Evolutionary conservation across 2,888 invertebrate genomes (phyloP).

Genomic region (Adelphocoris suturalis): DNA sequence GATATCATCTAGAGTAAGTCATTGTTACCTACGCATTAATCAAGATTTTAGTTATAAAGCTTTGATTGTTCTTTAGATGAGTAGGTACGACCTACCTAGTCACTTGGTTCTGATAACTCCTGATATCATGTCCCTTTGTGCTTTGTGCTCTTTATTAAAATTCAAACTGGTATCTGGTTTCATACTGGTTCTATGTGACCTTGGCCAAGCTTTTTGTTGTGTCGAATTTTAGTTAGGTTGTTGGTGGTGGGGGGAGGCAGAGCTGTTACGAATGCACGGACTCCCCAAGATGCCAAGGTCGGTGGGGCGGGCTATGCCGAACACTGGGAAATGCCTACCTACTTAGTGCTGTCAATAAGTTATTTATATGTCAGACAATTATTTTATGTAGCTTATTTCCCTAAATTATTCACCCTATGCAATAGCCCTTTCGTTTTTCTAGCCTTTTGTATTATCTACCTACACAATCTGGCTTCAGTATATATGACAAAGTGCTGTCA

Average conservation of each 20-base stretch:
- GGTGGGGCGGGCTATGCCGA: background rate
- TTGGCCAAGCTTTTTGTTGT: background rate
- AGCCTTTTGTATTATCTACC: too few relatives aligned
- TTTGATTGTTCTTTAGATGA: background rate
- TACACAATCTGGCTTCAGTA: too few relatives aligned
- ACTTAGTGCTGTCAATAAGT: too few relatives aligned
- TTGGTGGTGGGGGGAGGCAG: background rate
- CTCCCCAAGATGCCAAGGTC: background rate
- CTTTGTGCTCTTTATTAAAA: background rate
- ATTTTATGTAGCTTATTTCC: too few relatives aligned
- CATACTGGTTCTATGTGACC: background rate
- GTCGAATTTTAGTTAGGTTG: background rate
- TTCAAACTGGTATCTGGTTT: background rate
- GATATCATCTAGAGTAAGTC: too few relatives aligned
- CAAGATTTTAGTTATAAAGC: too few relatives aligned
- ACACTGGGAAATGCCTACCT: constrained; percentile 20
- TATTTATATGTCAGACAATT: too few relatives aligned
- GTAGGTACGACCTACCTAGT: too few relatives aligned
- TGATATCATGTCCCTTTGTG: background rate
- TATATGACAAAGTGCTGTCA: too few relatives aligned
- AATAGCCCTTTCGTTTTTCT: too few relatives aligned
- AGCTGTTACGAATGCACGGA: background rate
- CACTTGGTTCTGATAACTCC: background rate
- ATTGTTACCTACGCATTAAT: too few relatives aligned
- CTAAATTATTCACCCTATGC: too few relatives aligned